Evolutionary conservation across 2,888 invertebrate genomes (phyloP), one percentile per base, ranked within the genome.

Genomic region (Prosapia bicincta): DNA sequence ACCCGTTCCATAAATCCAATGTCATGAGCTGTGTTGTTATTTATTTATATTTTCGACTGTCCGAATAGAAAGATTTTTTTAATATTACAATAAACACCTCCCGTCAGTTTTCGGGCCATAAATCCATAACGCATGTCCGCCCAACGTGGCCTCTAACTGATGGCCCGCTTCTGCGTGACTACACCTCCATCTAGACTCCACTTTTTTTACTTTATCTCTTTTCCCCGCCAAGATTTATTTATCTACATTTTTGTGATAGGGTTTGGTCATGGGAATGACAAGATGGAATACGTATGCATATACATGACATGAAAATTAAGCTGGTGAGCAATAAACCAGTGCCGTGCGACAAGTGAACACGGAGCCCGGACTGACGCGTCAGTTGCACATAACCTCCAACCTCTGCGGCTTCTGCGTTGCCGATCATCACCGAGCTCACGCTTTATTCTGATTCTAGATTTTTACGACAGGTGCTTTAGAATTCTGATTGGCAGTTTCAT

Each of bases 31-130:
- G 20, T 66, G 66, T 72, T 66, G 66, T 72, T 72, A 72, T 72
- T 72, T 72, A 72, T 72, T 72, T 66, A 72, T 72, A 72, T 72
- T 72, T 72, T 72, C 66, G 72, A 66, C 26, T 72, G 72, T 72
- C 66, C 66, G 72, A 66, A 28, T 66, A 15, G 66, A 72, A 54
- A 66, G 66, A 66, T 66, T 72, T 72, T 72, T 72, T 72, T 72
- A 66, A 72, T 72, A 72, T 72, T 72, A 72, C 72, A 72, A 72
- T 72, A 72, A 72, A 72, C 72, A 66, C 72, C 24, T 72, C 72
- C 72, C 66, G 72, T 72, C 72, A 72, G 32, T 28, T 72, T 72
- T 66, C 65, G 26, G 72, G 72, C 30, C 66, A 70, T 70, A 70
- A 70, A 70, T 70, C 70, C 43, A n/a, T 43, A 30, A 43, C 38